Conservation (phyloP, 1,140 invertebrate genomes). For the Acromyrmex heyeri region DNA sequence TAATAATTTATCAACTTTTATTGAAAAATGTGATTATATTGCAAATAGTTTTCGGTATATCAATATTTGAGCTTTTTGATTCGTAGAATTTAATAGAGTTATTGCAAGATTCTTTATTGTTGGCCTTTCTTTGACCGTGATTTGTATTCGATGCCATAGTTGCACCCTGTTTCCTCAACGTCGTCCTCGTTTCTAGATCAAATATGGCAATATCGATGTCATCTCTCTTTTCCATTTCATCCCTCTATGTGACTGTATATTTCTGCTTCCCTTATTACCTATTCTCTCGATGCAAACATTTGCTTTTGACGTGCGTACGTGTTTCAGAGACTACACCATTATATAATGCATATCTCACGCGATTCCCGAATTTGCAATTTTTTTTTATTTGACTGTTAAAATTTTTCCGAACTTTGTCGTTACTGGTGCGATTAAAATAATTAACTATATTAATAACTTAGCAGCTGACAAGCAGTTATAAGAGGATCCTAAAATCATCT, state of each 20-base stretch:
- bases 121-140: slow-evolving; percentile 27
- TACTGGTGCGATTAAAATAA: background rate
- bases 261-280: background rate
- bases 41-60: background rate
- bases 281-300: slow-evolving; percentile 34
- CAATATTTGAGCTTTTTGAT: background rate
- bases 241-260: slow-evolving; percentile 15
- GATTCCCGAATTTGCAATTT: slow-evolving; percentile 23
- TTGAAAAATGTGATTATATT: slow-evolving; percentile 9
- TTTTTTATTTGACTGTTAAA: background rate
- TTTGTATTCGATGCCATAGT: slow-evolving; percentile 49
- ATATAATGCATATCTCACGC: slow-evolving; percentile 37
- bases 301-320: slow-evolving; percentile 45
- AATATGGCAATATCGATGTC: slow-evolving; percentile 31
- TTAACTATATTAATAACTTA: background rate
- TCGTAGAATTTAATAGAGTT: slow-evolving; percentile 36
- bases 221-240: slow-evolving; percentile 29
- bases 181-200: slow-evolving; percentile 47
- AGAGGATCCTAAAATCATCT: no score
- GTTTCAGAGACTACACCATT: slow-evolving; percentile 64
- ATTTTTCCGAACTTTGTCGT: background rate
- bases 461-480: background rate
- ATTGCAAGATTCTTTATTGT: slow-evolving; percentile 15
- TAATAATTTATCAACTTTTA: slow-evolving; percentile 13
- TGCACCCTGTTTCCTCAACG: slow-evolving; percentile 7